phyloP scores from a whole-genome alignment of 2,888 invertebrate genomes.

The Ramazzottius varieornatus region DNA sequence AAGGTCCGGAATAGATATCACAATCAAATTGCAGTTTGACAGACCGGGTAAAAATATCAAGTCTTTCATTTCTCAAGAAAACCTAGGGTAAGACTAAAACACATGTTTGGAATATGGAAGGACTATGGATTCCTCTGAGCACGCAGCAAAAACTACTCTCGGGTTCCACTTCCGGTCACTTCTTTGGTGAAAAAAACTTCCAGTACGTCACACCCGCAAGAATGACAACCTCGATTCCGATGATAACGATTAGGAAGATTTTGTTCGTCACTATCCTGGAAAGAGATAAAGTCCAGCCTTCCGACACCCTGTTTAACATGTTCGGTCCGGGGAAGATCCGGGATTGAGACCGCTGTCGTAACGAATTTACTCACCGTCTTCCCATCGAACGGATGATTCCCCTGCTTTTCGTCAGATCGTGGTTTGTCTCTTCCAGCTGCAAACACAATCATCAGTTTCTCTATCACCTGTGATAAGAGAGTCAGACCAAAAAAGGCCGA shows the following conservation, averaged over 20 bases:
- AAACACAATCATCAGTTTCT: constrained; percentile 9
- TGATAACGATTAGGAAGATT: constrained; percentile 41
- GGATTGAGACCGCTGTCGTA: too few species aligned
- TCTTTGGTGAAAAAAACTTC: constrained; percentile 29
- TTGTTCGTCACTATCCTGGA: constrained; percentile 44
- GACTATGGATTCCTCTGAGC: too few species aligned
- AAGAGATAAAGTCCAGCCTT: constrained; percentile 8
- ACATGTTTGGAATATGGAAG: too few species aligned
- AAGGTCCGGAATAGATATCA: too few species aligned
- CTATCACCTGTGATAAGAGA: background rate
- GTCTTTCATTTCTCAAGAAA: too few species aligned
- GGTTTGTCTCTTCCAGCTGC: constrained; percentile 39
- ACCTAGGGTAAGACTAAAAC: too few species aligned
- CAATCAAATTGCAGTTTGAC: too few species aligned
- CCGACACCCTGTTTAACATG: too few species aligned
- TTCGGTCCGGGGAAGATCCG: too few species aligned
- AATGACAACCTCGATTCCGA: constrained; percentile 39
- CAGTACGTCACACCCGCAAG: constrained; percentile 35
- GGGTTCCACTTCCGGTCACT: too few species aligned
- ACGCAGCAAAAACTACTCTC: too few species aligned
- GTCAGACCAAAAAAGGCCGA: background rate
- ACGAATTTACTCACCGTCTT: constrained; percentile 24
- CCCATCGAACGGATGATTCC: constrained; percentile 38
- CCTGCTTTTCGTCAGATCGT: constrained; percentile 36
- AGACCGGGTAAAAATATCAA: too few species aligned